Conservation (phyloP, 2,797 vertebrate genomes). For the Anguilla megastoma region DNA sequence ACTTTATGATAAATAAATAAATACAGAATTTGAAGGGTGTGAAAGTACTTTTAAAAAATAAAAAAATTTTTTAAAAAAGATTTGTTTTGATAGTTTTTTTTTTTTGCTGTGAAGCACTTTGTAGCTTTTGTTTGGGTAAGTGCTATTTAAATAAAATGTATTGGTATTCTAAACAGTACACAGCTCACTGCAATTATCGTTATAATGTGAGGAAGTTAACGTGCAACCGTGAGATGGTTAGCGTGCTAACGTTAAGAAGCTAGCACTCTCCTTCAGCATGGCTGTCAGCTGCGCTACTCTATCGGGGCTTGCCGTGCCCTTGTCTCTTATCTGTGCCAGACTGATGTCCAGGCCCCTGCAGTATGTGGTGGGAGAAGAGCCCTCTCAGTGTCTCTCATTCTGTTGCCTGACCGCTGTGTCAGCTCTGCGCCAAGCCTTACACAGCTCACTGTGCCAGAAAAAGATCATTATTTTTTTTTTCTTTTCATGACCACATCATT, state of each 20-base stretch:
- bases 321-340: slow-evolving; percentile 20
- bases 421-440: too few species aligned
- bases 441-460: neutral
- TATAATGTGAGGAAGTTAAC: neutral
- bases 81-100: neutral
- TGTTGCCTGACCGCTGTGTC: slow-evolving; percentile 11
- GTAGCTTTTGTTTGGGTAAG: neutral
- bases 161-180: neutral
- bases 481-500: slow-evolving; percentile 64
- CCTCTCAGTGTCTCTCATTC: slow-evolving; percentile 15
- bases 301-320: neutral
- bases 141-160: slow-evolving; percentile 5
- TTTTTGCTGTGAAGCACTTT: neutral
- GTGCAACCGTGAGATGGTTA: neutral
- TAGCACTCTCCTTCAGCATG: neutral
- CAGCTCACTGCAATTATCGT: neutral
- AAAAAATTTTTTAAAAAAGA: neutral
- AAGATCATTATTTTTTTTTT: neutral
- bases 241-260: neutral
- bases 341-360: neutral
- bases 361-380: neutral
- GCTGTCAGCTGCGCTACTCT: neutral
- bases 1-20: slow-evolving; percentile 13
- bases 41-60: neutral
- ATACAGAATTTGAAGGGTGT: neutral